Conservation (phyloP, 2,888 invertebrate species). For the Plutella xylostella region DNA sequence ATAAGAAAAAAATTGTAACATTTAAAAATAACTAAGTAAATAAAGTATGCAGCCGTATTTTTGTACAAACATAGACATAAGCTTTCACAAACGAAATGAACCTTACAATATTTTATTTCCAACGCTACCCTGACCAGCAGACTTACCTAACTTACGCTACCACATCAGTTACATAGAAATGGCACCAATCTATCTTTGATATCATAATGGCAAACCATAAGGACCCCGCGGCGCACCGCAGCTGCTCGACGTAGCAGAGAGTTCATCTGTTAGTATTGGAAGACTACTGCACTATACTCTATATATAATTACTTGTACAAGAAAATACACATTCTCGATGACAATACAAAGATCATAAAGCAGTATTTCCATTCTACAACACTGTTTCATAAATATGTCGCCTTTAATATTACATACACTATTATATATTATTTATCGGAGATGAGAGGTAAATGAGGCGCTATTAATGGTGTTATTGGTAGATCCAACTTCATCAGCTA, state of each 20-base stretch:
- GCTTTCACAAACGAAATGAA: slow-evolving; percentile 35
- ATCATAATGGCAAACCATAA: slow-evolving; percentile 68
- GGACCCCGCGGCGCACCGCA: slow-evolving; percentile 34
- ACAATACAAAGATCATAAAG: neutral
- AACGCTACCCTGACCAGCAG: slow-evolving; percentile 67
- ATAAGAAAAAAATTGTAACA: slow-evolving; percentile 22
- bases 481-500: too few species aligned
- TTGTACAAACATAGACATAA: slow-evolving; percentile 32
- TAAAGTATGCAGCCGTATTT: slow-evolving; percentile 34
- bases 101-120: slow-evolving; percentile 60
- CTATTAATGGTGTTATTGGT: slow-evolving; percentile 45
- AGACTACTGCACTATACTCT: slow-evolving; percentile 65
- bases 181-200: slow-evolving; percentile 71
- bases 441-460: slow-evolving; percentile 35
- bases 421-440: slow-evolving; percentile 20
- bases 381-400: slow-evolving; percentile 26
- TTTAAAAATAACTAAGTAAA: slow-evolving; percentile 26
- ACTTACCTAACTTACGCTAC: slow-evolving; percentile 67
- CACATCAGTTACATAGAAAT: slow-evolving; percentile 65
- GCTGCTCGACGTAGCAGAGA: neutral
- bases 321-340: slow-evolving; percentile 28
- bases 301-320: slow-evolving; percentile 46
- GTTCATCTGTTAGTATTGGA: slow-evolving; percentile 58
- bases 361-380: slow-evolving; percentile 23
- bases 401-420: neutral